Evolutionary conservation across 2,888 invertebrate genomes (phyloP).

Genomic region (Drosophila putrida): DNA sequence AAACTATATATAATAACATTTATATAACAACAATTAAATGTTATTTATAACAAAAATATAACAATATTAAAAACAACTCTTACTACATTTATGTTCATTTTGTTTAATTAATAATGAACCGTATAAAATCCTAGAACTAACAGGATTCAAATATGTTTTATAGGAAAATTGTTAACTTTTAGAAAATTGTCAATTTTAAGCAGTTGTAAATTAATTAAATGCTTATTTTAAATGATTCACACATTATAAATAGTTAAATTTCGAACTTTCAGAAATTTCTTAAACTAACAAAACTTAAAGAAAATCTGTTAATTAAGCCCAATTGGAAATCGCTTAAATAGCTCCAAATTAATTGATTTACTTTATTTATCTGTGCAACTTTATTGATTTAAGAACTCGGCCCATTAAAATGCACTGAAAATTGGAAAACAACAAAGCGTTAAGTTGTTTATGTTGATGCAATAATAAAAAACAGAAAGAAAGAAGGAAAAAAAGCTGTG

Average conservation of each 20-base stretch:
- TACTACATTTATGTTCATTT: no score
- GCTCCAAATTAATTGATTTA: slow-evolving; percentile 7
- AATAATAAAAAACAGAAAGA: not conserved
- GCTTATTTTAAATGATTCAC: no score
- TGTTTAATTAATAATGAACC: no score
- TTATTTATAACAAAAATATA: no score
- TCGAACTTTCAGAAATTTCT: not conserved
- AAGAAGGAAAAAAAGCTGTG: slow-evolving; percentile 3
- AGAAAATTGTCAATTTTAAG: no score
- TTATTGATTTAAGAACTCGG: slow-evolving; percentile 20
- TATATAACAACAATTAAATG: no score
- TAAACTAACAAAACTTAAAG: not conserved
- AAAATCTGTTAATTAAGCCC: slow-evolving; percentile 2
- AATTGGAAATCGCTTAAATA: slow-evolving; percentile 12
- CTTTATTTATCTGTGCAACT: slow-evolving; percentile 12
- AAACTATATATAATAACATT: no score
- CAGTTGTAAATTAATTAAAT: no score
- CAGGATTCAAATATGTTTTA: no score
- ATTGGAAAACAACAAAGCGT: slow-evolving; percentile 11
- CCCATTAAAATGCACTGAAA: slow-evolving; percentile 6
- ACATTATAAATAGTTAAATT: not conserved
- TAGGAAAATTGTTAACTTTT: no score
- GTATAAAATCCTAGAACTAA: no score
- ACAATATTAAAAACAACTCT: no score
- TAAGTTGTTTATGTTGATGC: slow-evolving; percentile 23